Evolutionary conservation across 1,140 invertebrate genomes (phyloP).

Genomic region (Drosophila kurseongensis): DNA sequence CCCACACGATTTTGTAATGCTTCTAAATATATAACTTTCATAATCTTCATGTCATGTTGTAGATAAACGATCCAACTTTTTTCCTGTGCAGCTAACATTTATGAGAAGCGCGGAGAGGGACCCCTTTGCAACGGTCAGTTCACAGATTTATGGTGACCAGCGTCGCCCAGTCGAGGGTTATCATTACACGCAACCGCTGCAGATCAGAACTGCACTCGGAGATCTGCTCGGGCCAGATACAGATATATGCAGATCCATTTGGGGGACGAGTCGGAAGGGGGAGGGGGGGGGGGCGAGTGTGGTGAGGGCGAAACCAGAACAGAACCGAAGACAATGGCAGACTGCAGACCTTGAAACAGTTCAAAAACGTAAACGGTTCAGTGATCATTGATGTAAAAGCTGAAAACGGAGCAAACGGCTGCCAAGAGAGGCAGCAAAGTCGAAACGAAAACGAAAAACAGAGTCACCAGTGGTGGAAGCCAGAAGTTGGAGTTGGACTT

Average conservation of each 20-base stretch:
- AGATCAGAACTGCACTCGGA: constrained; percentile 27
- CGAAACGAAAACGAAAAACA: constrained; percentile 42
- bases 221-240: constrained; percentile 27
- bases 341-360: constrained; percentile 84
- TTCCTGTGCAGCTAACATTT: constrained; percentile 6
- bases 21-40: no score
- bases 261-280: no score
- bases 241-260: constrained; percentile 21
- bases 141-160: constrained; percentile 12
- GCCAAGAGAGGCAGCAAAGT: constrained; percentile 18
- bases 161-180: constrained; percentile 15
- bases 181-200: constrained; percentile 29
- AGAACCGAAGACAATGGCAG: constrained; percentile 52
- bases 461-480: constrained; percentile 14
- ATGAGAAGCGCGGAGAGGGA: constrained; percentile 29
- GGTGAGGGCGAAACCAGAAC: constrained; percentile 8
- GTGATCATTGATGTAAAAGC: constrained; percentile 84
- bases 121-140: constrained; percentile 16
- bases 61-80: background rate
- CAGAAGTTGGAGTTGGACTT: constrained; percentile 20
- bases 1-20: no score
- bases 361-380: constrained; percentile 85
- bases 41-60: no score
- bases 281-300: background rate
- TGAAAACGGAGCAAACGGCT: constrained; percentile 50